Evolutionary conservation across 2,113 vertebrate genomes (phyloP), one percentile per base, ranked within the genome.

Genomic region (Ochotona princeps): DNA sequence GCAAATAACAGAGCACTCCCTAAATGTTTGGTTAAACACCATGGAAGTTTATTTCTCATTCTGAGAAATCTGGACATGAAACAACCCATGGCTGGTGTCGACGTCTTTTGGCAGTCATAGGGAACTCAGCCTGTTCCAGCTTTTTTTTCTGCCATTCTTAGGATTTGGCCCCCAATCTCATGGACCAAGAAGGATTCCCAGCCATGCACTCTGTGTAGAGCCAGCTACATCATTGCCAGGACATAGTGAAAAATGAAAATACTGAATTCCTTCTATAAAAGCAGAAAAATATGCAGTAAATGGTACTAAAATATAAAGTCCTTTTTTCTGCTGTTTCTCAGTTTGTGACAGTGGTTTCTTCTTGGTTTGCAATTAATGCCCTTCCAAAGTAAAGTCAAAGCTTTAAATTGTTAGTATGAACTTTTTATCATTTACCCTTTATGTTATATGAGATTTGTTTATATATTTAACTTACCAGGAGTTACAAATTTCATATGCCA

Each of bases 1-100:
- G 17, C 8, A 30, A 79, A 25, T 63, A 92, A 23, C 75, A 75
- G 11, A 84, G 8, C 23, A 20, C 75, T 9, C 18, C 14, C 66
- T 75, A 78, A 44, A 81, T 35, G 51, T 70, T 73, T 80, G 76
- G 51, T 95, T 87, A 87, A 93, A 60, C 69, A 51, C 35, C 30
- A 83, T 57, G 5, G 30, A 72, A 32, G 47, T 74, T 81, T 84
- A 79, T 75, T 87, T 91, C 49, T 93, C 54, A 63, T 66, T 60
- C 73, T 82, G 73, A 63, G 38, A 87, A 81, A 72, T 73, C 61
- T 63, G 67, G 44, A 38, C 67, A 44, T 87, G 83, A 83, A 57
- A 67, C 8, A 87, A 57, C n/a, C 32, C 61, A 66, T 28, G n/a
- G 35, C 78, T 79, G 51, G 38, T 83, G 23, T 49, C 25, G 65